Base-by-base conservation (phyloP, 2,888 invertebrate species). In the Lasius fuliginosus region DNA sequence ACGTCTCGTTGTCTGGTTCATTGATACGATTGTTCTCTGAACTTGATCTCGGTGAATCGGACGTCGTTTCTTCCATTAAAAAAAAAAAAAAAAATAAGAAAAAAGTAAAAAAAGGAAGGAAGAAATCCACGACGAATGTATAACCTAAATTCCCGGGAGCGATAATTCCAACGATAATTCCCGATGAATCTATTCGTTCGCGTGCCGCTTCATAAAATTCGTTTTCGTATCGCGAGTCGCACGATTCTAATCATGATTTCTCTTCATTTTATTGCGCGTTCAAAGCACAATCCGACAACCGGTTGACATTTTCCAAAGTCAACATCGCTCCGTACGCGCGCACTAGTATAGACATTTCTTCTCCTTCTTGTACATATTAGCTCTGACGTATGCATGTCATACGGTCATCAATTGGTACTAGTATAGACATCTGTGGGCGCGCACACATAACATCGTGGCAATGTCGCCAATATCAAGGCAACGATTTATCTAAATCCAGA, bases 61-160 rank as follows among this genome's bases (percentile, higher is more conserved):
- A 68, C 75, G 82, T 84, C 73, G 74, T 84, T 53, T 84, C 88
- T 88, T 91, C 90, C 90, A 89, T 92, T 88, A 23, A 33, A 64
- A 67, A 33, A 67, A 33, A 62, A 62, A 12, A 33, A 42, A 12
- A 23, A 3, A 11, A 15, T 12, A 23, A 23, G 23, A 23, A 23
- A 23, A 23, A 23, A 23, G 23, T 30, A 23, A 12, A 65, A 76
- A 9, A 42, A 42, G 2, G 8, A 27, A 42, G 12, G 12, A 23
- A 36, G 33, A 36, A 36, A 33, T 6, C 3, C 36, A 3, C 36
- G 27, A 75, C 5, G n/a, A 42, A 1, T 23, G 9, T 18, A 40
- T 81, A 77, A 77, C 77, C 67, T 77, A 30, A n/a, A n/a, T 15
- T 23, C 15, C 8, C 18, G 64, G 46, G 8, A 8, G 49, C 65